A percentile compares a stretch with the other conserved stretches of the same genome.
phyloP scores from a whole-genome alignment of 1,140 invertebrate species.

The Papilio glaucus region DNA sequence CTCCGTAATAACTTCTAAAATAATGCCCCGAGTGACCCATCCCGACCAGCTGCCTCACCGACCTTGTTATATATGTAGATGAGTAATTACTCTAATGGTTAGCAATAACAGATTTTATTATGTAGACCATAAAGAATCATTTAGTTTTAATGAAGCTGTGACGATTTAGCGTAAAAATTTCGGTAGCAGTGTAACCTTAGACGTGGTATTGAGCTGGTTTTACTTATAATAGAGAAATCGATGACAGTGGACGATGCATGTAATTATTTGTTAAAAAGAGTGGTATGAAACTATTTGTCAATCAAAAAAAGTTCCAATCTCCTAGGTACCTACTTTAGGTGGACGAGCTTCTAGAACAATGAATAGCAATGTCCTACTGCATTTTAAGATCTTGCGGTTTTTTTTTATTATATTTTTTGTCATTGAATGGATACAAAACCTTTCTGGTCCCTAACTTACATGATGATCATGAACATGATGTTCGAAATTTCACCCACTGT shows the following conservation, averaged over 20 bases:
- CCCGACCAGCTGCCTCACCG: slow-evolving; percentile 68
- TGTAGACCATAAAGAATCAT: slow-evolving; percentile 42
- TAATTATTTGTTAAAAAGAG: too few relatives aligned
- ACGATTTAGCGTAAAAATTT: slow-evolving; percentile 41
- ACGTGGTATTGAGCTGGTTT: slow-evolving; percentile 54
- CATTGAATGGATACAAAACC: too few relatives aligned
- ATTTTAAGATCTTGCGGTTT: too few relatives aligned
- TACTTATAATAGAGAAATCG: slow-evolving; percentile 54
- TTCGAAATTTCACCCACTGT: too few relatives aligned
- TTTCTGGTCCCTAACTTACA: too few relatives aligned
- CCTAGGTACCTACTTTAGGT: too few relatives aligned
- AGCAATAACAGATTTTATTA: slow-evolving; percentile 41
- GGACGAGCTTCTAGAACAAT: too few relatives aligned
- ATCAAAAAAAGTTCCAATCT: too few relatives aligned
- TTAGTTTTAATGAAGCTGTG: slow-evolving; percentile 24
- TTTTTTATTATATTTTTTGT: too few relatives aligned
- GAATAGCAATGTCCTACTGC: too few relatives aligned
- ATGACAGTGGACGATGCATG: slow-evolving; percentile 46
- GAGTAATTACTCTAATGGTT: slow-evolving; percentile 53
- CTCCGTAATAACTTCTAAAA: slow-evolving; percentile 68
- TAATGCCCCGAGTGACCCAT: slow-evolving; percentile 69
- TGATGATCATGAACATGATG: too few relatives aligned
- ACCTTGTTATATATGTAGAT: slow-evolving; percentile 69
- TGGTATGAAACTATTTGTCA: too few relatives aligned
- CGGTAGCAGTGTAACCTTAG: slow-evolving; percentile 60